Conservation (phyloP, 2,797 vertebrate species). For the Pampus argenteus region DNA sequence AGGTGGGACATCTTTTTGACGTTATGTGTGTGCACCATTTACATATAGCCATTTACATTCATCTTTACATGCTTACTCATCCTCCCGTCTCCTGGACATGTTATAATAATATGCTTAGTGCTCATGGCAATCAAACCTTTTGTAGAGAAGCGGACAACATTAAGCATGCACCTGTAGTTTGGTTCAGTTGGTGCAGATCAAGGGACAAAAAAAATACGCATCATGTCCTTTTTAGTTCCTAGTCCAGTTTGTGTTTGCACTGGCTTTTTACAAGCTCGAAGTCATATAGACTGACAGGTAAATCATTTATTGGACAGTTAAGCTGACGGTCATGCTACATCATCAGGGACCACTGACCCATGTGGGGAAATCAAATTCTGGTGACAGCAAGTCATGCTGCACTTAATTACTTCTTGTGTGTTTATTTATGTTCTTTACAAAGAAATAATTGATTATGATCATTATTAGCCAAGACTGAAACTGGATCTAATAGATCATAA, state of each 20-base stretch:
- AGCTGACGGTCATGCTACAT: background rate
- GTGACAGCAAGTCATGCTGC: too few relatives aligned
- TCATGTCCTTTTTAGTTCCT: too few relatives aligned
- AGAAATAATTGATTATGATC: too few relatives aligned
- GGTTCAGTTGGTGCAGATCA: background rate
- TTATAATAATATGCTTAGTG: background rate
- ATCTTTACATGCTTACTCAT: background rate
- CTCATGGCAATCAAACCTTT: too few relatives aligned
- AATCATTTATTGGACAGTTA: background rate
- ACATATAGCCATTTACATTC: background rate
- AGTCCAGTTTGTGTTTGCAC: too few relatives aligned
- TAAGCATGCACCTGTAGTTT: background rate
- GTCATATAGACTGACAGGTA: background rate
- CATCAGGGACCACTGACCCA: background rate
- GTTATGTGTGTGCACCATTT: too few relatives aligned
- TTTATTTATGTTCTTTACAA: too few relatives aligned
- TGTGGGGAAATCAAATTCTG: background rate
- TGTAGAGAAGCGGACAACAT: too few relatives aligned
- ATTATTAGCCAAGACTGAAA: too few relatives aligned
- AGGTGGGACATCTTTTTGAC: slow-evolving; percentile 80
- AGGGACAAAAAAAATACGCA: background rate
- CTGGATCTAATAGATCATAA: too few relatives aligned
- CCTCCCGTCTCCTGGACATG: too few relatives aligned
- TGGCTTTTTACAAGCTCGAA: background rate
- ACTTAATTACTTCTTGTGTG: too few relatives aligned